A percentile compares a stretch with the other conserved stretches of the same genome.
phyloP scores from a whole-genome alignment of 2,797 vertebrate genomes.

The Lutjanus argentimaculatus region DNA sequence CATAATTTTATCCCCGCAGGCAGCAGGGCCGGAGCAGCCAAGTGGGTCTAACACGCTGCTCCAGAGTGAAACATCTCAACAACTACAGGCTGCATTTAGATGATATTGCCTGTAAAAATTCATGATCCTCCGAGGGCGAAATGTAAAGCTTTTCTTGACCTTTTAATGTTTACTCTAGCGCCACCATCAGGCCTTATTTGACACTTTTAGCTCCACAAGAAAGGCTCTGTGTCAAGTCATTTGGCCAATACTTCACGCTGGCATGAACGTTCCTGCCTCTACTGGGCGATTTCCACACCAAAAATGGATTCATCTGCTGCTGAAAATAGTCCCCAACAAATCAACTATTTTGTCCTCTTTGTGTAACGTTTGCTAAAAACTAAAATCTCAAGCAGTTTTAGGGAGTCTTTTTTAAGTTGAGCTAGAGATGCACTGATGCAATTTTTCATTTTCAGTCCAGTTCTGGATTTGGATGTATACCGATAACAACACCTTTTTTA shows the following conservation, averaged over 20 bases:
- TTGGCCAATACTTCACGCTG: no score
- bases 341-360: no score
- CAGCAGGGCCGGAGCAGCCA: not conserved
- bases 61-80: slow-evolving; percentile 30
- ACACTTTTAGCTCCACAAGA: not conserved
- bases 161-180: not conserved
- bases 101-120: slow-evolving; percentile 1
- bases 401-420: no score
- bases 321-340: not conserved
- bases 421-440: no score
- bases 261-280: no score
- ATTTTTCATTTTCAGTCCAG: no score
- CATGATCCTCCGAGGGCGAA: not conserved
- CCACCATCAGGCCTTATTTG: not conserved
- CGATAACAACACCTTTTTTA: no score
- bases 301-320: not conserved
- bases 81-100: slow-evolving; percentile 1
- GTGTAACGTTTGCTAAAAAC: no score
- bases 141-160: not conserved
- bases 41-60: slow-evolving; percentile 4
- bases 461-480: no score
- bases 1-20: slow-evolving; percentile 20
- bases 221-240: not conserved
- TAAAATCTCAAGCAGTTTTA: no score
- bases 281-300: not conserved